Base-by-base conservation (phyloP, 1,140 invertebrate species). In the Cylas formicarius region DNA sequence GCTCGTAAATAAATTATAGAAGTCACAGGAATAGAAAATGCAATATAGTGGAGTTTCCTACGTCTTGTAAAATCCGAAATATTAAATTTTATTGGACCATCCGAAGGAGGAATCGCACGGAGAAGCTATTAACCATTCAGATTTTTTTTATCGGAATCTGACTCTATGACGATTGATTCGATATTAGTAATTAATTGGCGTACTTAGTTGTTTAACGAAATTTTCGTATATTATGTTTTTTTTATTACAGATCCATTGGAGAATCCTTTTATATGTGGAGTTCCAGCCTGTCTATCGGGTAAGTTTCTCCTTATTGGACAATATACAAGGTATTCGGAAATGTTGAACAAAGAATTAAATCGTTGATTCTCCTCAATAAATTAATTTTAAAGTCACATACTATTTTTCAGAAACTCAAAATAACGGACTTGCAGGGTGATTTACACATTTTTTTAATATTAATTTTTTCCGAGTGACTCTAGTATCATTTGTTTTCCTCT, bases 221-320 rank as follows among this genome's bases (percentile, higher is more conserved):
- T 8, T 26, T 26, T n/a, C 24, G 24, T 37, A 6, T 39, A 17
- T 43, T 13, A 4, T 28, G 34, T 41, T 29, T 16, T 3, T 40
- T 45, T 46, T 37, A 38, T 72, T 70, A 35, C 66, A 81, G 79
- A 80, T 71, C 76, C 75, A 0, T 61, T 80, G 1, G 76, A 76
- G 64, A 72, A 81, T 65, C 78, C 78, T 2, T 71, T 72, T 33
- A 75, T 80, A 45, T 81, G 79, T 60, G 79, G 79, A 23, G 62
- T 72, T 17, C 79, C 78, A 16, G 67, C 70, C 51, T 81, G 79
- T 59, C 55, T 72, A 74, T 68, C 67, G 66, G 67, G 52, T 45
- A 49, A 38, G 44, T 40, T 40, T 20, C 32, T 41, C 20, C 24
- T 40, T 32, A 34, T 36, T 21, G 9, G 28, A 29, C 19, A 35